A percentile compares a stretch with the other conserved stretches of the same genome.
These are phyloP conservation scores for Dugesia japonica DNA, from an alignment of 2,888 invertebrate species.

Conservation along the genomic window DNA sequence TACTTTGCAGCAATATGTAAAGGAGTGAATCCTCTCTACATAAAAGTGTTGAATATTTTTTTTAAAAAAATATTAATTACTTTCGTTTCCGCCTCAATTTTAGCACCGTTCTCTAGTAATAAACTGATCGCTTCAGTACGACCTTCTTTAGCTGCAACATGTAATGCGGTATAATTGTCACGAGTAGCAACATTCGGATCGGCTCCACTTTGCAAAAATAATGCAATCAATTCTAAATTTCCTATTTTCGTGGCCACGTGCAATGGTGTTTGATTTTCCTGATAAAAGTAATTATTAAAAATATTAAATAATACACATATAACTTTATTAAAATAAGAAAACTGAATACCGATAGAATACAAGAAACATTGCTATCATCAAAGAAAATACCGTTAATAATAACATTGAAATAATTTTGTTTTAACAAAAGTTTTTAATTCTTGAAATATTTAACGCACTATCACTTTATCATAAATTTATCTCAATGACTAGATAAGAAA, in stretches of 20 bases:
- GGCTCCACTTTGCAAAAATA: slow-evolving; percentile 85
- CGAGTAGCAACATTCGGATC: slow-evolving; percentile 75
- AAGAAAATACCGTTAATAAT: too few species aligned
- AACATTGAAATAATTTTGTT: too few species aligned
- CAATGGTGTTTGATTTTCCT: slow-evolving; percentile 59
- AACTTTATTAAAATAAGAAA: too few species aligned
- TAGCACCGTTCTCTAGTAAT: slow-evolving; percentile 77
- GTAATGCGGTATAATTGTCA: slow-evolving; percentile 87
- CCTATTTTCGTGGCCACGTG: slow-evolving; percentile 92
- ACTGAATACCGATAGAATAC: too few species aligned
- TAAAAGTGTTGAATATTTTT: not conserved
- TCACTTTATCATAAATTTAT: too few species aligned
- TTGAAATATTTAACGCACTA: too few species aligned
- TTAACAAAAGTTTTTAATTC: too few species aligned
- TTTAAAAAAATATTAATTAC: slow-evolving; percentile 37
- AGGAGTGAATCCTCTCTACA: slow-evolving; percentile 40
- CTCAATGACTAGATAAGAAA: too few species aligned
- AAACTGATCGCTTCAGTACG: slow-evolving; percentile 65
- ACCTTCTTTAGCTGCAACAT: slow-evolving; percentile 94
- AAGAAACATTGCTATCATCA: too few species aligned
- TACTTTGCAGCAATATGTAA: slow-evolving; percentile 31
- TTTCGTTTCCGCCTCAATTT: slow-evolving; percentile 50
- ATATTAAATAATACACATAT: too few species aligned
- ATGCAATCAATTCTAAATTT: slow-evolving; percentile 87
- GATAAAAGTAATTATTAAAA: too few species aligned